These are phyloP conservation scores for Amblyornis subalaris DNA, from an alignment of 2,113 vertebrate species.

Conservation along the genomic window DNA sequence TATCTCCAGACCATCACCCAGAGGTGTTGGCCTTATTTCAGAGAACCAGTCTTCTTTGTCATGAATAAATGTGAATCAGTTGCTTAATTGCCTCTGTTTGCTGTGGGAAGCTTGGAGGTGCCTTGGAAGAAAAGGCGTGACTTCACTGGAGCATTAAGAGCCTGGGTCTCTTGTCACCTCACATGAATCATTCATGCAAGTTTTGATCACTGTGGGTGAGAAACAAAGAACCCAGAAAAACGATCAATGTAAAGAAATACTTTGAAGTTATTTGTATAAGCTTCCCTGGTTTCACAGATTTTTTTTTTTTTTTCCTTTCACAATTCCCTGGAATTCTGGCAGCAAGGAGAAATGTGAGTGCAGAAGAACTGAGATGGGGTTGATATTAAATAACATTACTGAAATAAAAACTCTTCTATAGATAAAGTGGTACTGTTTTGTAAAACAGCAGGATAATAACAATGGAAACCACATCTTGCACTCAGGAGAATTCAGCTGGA, in stretches of 20 bases:
- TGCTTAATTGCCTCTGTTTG: not conserved
- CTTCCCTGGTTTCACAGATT: not conserved
- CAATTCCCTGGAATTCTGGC: not conserved
- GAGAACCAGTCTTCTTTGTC: not conserved
- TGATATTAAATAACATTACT: not conserved
- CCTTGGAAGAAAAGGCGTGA: not conserved
- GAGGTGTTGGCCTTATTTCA: not conserved
- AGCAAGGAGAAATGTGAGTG: not conserved
- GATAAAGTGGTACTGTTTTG: slow-evolving; percentile 22
- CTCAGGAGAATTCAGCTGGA: slow-evolving; percentile 33
- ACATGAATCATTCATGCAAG: not conserved
- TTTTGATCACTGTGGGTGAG: not conserved
- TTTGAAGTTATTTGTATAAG: not conserved
- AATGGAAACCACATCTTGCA: slow-evolving; percentile 37
- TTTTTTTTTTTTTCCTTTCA: not conserved
- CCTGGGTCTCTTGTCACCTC: not conserved
- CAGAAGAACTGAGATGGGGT: not conserved
- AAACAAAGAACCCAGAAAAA: not conserved
- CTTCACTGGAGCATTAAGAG: not conserved
- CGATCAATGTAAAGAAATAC: not conserved
- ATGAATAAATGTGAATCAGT: not conserved
- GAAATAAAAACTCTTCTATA: slow-evolving; percentile 1
- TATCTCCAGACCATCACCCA: not conserved
- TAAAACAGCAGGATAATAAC: slow-evolving; percentile 40
- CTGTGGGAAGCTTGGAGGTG: not conserved